These are phyloP conservation scores for Anoplopoma fimbria DNA, from an alignment of 2,113 vertebrate species.

Conservation along the genomic window DNA sequence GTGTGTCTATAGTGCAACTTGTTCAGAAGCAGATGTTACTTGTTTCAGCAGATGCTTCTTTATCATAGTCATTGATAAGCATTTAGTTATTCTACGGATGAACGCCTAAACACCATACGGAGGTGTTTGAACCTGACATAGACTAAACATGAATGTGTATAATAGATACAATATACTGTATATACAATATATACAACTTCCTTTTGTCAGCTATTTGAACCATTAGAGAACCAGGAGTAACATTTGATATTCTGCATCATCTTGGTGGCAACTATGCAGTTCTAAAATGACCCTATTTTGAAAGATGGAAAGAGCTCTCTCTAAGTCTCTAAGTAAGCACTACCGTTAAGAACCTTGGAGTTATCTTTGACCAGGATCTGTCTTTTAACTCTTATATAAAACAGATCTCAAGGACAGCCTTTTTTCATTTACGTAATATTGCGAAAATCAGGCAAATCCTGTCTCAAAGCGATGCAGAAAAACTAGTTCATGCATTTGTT, in stretches of 20 bases:
- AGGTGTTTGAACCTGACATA: neutral
- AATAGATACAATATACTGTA: neutral
- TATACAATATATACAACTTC: neutral
- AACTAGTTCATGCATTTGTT: too few species aligned
- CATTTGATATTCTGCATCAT: neutral
- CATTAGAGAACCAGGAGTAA: neutral
- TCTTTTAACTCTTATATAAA: too few species aligned
- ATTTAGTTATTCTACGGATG: neutral
- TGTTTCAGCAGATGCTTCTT: slow-evolving; percentile 38
- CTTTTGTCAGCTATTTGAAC: neutral
- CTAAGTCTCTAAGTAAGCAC: too few species aligned
- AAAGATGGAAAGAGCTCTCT: neutral
- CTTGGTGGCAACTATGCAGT: neutral
- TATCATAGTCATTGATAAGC: neutral
- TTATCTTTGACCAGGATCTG: too few species aligned
- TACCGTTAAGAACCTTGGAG: too few species aligned
- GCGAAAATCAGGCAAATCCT: too few species aligned
- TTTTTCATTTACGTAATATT: too few species aligned
- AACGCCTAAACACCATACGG: neutral
- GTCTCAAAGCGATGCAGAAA: too few species aligned
- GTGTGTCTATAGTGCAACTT: neutral
- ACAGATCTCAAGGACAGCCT: too few species aligned
- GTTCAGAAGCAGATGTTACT: slow-evolving; percentile 31
- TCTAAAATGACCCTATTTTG: neutral
- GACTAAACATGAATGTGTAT: neutral